Evolutionary conservation across 2,888 invertebrate genomes (phyloP), one percentile per base, ranked within the genome.

Genomic region (Sclerodermus sp.): DNA sequence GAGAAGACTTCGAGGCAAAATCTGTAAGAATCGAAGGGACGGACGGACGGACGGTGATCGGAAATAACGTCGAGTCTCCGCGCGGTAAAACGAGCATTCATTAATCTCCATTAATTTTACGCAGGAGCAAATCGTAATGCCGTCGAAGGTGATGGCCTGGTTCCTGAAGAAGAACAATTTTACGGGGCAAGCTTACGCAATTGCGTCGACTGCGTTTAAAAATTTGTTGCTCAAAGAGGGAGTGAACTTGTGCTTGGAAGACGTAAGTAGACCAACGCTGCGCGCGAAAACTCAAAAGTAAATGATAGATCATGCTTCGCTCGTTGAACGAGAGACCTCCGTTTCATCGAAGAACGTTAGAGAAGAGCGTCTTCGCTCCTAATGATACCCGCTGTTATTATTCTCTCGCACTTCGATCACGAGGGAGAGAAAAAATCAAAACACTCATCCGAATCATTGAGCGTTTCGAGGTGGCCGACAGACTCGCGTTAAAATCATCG

Each of bases 81-180:
- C n/a, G n/a, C n/a, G n/a, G n/a, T n/a, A n/a, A n/a, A n/a, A n/a
- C n/a, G n/a, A n/a, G n/a, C n/a, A n/a, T n/a, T n/a, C n/a, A 37
- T 32, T 14, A 23, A 8, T 23, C 3, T 23, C n/a, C 3, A 23
- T 23, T 23, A 5, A n/a, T 42, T 15, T 29, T 48, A 41, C 44
- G 32, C 41, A 78, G 80, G 78, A 81, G 31, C 77, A 81, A 42
- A 72, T 85, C 0, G 80, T 82, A 1, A 73, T 79, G 38, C 83
- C 85, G 0, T 80, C 82, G 0, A 63, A 71, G 29, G 83, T 83
- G 0, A 81, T 84, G 34, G 77, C 78, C 0, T 81, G 82, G 58
- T 83, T 83, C 54, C 68, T 86, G 34, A 83, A 83, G 59, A 80
- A 79, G 2, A 60, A 79, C 0, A 77, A 82, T 16, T 84, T 85